Conservation (phyloP, 2,113 vertebrate genomes). For the Chaetorhynchus papuensis region DNA sequence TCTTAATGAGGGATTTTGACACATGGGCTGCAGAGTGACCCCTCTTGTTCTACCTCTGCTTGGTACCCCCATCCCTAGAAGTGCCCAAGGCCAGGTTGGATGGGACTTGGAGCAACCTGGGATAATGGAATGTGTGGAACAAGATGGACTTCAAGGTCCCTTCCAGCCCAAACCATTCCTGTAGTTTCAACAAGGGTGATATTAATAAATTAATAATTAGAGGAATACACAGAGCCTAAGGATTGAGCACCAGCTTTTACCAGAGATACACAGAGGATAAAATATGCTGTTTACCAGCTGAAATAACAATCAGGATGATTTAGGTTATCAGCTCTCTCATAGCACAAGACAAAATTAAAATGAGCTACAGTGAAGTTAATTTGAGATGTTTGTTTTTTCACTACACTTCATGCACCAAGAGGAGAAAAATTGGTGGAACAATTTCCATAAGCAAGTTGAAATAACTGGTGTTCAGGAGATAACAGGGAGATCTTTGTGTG, state of each 20-base stretch:
- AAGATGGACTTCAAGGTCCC: not conserved
- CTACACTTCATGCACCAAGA: not conserved
- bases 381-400: not conserved
- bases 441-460: not conserved
- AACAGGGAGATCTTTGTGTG: not conserved
- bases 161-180: not conserved
- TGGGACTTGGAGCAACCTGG: accelerated
- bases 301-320: constrained; percentile 6
- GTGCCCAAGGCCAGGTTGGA: not conserved
- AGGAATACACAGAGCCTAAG: not conserved
- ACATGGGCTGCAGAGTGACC: not conserved
- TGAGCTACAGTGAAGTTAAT: not conserved
- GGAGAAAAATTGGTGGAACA: not conserved
- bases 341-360: not conserved
- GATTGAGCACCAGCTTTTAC: not conserved
- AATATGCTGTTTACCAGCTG: not conserved
- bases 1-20: not conserved
- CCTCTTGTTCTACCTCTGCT: not conserved
- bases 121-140: not conserved
- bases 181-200: not conserved
- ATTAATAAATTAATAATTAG: constrained; percentile 30
- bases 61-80: not conserved
- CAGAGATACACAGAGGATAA: not conserved
- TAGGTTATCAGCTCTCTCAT: not conserved
- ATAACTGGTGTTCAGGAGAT: not conserved